phyloP scores from a whole-genome alignment of 2,113 vertebrate genomes.

The Epinephelus moara region DNA sequence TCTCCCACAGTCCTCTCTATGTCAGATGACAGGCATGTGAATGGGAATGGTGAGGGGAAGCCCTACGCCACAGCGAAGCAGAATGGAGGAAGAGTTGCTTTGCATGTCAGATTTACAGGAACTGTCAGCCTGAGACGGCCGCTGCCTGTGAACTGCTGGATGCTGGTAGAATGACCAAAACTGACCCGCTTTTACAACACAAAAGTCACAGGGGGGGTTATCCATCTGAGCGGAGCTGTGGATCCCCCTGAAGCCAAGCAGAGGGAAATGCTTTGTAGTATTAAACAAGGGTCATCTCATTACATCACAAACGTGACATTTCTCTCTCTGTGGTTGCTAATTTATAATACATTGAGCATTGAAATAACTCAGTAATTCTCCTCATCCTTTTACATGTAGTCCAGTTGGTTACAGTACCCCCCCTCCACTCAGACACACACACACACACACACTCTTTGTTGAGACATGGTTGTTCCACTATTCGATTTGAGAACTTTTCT shows the following conservation, averaged over 20 bases:
- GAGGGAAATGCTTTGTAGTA: background rate
- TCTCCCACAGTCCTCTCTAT: slow-evolving; percentile 42
- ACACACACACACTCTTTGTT: background rate
- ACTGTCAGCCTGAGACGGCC: slow-evolving; percentile 40
- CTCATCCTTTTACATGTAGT: slow-evolving; percentile 6
- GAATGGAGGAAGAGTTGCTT: slow-evolving; percentile 27
- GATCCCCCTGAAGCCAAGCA: slow-evolving; percentile 22
- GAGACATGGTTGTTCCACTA: background rate
- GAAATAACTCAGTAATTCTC: background rate
- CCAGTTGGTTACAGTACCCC: background rate
- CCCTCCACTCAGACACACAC: background rate
- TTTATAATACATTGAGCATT: slow-evolving; percentile 1
- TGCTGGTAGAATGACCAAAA: slow-evolving; percentile 37
- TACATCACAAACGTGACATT: slow-evolving; percentile 1
- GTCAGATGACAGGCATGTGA: slow-evolving; percentile 46
- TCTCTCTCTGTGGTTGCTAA: slow-evolving; percentile 14
- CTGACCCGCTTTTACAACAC: slow-evolving; percentile 26
- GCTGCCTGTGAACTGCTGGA: slow-evolving; percentile 29
- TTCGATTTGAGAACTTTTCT: slow-evolving; percentile 39
- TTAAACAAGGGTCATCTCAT: slow-evolving; percentile 20
- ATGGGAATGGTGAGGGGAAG: slow-evolving; percentile 39
- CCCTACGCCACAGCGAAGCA: slow-evolving; percentile 30
- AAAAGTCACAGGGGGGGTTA: background rate
- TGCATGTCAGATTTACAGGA: slow-evolving; percentile 49
- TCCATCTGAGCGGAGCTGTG: slow-evolving; percentile 21